phyloP scores from a whole-genome alignment of 2,888 invertebrate genomes.

The Troglohyphantes excavatus region DNA sequence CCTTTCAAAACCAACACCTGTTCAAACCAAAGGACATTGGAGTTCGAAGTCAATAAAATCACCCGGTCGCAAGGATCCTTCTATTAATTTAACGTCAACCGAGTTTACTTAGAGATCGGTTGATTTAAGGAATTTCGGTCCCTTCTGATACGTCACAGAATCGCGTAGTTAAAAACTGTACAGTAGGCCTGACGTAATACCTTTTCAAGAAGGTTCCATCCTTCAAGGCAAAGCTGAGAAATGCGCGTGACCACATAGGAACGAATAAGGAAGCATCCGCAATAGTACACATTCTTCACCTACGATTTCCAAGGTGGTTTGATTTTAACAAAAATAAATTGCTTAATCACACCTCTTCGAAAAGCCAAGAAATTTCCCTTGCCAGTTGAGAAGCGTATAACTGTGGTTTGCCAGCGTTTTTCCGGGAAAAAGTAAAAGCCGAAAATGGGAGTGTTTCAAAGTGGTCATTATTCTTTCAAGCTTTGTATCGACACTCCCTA shows the following conservation, averaged over 20 bases:
- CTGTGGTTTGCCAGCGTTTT: background rate
- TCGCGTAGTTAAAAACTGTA: background rate
- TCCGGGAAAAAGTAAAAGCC: background rate
- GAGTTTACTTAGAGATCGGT: background rate
- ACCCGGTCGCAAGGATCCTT: background rate
- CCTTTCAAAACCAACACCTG: constrained; percentile 34
- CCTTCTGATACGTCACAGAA: background rate
- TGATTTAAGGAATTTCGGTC: background rate
- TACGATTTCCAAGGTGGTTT: background rate
- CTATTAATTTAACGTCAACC: background rate
- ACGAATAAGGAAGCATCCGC: background rate
- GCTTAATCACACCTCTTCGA: background rate
- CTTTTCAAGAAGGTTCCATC: background rate
- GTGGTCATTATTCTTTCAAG: background rate
- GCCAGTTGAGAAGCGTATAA: background rate
- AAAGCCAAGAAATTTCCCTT: background rate
- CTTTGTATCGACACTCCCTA: background rate
- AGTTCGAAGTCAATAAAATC: background rate
- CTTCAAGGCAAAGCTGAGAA: background rate
- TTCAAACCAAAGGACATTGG: constrained; percentile 7
- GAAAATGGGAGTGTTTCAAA: background rate
- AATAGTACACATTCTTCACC: background rate
- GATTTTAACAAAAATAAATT: background rate
- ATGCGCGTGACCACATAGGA: constrained; percentile 2
- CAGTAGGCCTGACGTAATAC: background rate